Base-by-base conservation (phyloP, 2,113 vertebrate genomes). In the Mastomys coucha region DNA sequence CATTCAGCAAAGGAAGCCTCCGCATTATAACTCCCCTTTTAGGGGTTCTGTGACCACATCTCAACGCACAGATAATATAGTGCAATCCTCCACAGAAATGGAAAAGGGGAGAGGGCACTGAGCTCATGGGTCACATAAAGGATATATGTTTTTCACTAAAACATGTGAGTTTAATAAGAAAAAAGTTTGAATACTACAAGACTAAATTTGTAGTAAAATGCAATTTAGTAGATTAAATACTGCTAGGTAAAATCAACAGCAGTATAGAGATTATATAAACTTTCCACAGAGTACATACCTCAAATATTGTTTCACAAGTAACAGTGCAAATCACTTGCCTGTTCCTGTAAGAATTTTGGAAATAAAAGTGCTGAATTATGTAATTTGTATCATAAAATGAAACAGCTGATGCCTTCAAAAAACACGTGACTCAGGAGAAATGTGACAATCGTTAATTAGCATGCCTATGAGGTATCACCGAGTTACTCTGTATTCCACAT, bases 331-430 rank as follows among this genome's bases (percentile, higher is more conserved):
- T 80, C 26, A 45, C 5, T 20, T n/a, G 67, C n/a, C 16, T 67
- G 76, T 39, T 91, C 22, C 39, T 80, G 24, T 82, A 24, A 24
- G 96, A 94, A 33, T 53, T 5, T 26, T 91, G 13, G 4, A 22
- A 95, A 93, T 69, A 7, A 88, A 78, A 84, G 77, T 58, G 2
- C 31, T 94, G 9, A 92, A 92, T 86, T 91, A 76, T 91, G 88
- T 53, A 82, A 88, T 72, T 88, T 5, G 2, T 65, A 76, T 42
- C 86, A 2, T 88, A 91, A 91, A 90, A 81, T 89, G 58, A 24
- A 92, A 58, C 7, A 76, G 24, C n/a, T 84, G 63, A 60, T 86
- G 1, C 56, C 5, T 96, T 96, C 53, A 91, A 78, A 94, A 94
- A 78, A 63, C 26, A 16, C 3, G 6, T 51, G 72, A 0, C 7